phyloP scores from a whole-genome alignment of 2,113 vertebrate genomes.

The Phylloscopus whistleri region DNA sequence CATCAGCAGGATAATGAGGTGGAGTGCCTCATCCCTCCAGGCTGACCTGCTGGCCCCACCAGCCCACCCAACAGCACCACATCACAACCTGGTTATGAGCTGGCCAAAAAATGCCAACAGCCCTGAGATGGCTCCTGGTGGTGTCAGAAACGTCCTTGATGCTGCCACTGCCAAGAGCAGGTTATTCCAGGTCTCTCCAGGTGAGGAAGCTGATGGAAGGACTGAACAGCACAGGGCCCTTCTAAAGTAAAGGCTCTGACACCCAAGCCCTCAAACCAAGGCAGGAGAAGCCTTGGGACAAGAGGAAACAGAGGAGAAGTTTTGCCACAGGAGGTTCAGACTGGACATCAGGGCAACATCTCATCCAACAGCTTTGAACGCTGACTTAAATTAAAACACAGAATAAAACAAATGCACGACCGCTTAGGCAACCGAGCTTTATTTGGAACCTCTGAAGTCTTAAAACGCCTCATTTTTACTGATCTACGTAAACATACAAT shows the following conservation, averaged over 20 bases:
- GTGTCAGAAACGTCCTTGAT: background rate
- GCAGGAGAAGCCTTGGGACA: background rate
- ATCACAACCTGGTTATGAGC: background rate
- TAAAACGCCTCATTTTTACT: conserved; percentile 49
- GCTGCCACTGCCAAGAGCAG: background rate
- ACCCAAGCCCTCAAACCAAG: background rate
- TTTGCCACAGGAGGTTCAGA: background rate
- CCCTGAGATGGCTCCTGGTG: background rate
- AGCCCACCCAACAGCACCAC: background rate
- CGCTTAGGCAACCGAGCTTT: conserved; percentile 46
- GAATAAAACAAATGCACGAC: background rate
- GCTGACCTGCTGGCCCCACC: background rate
- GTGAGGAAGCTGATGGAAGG: background rate
- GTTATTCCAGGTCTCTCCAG: background rate
- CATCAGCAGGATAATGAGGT: background rate
- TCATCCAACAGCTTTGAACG: background rate
- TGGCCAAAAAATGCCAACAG: background rate
- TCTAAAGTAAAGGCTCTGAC: background rate
- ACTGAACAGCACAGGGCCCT: background rate
- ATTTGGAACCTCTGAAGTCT: conserved; percentile 67
- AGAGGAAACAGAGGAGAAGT: background rate
- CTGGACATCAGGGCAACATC: background rate
- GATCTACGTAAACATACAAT: conserved; percentile 40
- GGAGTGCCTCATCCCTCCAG: background rate
- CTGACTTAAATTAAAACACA: background rate